phyloP scores from a whole-genome alignment of 2,888 invertebrate species.

The Epirrhoe tristata region DNA sequence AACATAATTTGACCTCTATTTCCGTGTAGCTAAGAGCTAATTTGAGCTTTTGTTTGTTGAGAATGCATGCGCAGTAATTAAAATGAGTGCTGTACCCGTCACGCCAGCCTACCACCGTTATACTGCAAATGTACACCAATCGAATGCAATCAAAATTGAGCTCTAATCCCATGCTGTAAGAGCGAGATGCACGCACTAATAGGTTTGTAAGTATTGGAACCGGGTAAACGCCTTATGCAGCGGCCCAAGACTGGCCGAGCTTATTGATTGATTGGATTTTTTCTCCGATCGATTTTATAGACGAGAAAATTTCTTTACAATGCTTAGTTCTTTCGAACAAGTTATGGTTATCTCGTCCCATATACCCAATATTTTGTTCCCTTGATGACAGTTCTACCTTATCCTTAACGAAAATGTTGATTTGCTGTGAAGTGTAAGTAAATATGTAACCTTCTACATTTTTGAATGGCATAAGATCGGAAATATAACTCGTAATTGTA shows the following conservation, averaged over 20 bases:
- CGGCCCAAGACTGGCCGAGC: constrained; percentile 38
- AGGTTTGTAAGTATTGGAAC: constrained; percentile 39
- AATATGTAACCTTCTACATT: too few relatives aligned
- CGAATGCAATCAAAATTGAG: constrained; percentile 47
- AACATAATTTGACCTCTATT: constrained; percentile 19
- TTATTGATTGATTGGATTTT: constrained; percentile 54
- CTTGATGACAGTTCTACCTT: too few relatives aligned
- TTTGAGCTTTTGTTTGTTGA: constrained; percentile 33
- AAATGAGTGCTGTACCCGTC: constrained; percentile 67
- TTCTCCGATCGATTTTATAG: constrained; percentile 35
- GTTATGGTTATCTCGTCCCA: background rate
- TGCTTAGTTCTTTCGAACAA: too few relatives aligned
- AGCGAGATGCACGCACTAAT: constrained; percentile 37
- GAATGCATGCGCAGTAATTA: constrained; percentile 70
- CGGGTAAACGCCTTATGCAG: constrained; percentile 50
- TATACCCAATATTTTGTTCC: background rate
- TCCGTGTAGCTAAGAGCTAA: constrained; percentile 16
- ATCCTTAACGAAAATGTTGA: too few relatives aligned
- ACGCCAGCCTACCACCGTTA: constrained; percentile 68
- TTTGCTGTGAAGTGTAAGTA: too few relatives aligned
- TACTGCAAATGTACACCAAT: constrained; percentile 37
- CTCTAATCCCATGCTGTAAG: constrained; percentile 50
- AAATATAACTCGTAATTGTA: too few relatives aligned
- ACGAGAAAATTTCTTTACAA: background rate
- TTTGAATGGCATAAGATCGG: too few relatives aligned